Conservation (phyloP, 2,888 invertebrate genomes). For the Disparrhopalites patrizii region DNA sequence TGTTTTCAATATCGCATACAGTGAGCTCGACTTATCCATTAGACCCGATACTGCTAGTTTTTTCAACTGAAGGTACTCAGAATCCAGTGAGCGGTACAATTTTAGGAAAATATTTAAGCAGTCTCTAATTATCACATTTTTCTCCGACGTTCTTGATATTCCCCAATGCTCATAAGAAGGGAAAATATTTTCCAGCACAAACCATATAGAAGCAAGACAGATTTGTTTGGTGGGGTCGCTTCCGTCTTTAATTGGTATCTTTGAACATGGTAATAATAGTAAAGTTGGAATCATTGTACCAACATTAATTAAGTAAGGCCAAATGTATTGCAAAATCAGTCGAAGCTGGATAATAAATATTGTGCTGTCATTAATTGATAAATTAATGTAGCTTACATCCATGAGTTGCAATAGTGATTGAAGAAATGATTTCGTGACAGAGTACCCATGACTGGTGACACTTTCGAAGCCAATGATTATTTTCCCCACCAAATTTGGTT, state of each 20-base stretch:
- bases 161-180: conserved; percentile 38
- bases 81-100: conserved; percentile 23
- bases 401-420: conserved; percentile 18
- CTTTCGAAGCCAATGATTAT: conserved; percentile 41
- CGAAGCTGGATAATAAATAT: too few species aligned
- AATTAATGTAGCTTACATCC: conserved; percentile 7
- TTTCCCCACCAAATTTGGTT: conserved; percentile 26
- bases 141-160: conserved; percentile 24
- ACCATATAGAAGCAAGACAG: conserved; percentile 28
- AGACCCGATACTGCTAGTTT: conserved; percentile 24
- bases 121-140: conserved; percentile 31
- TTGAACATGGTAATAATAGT: background rate
- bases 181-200: conserved; percentile 39
- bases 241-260: conserved; percentile 19
- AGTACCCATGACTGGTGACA: conserved; percentile 29
- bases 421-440: conserved; percentile 37
- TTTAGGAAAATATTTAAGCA: conserved; percentile 35
- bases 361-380: background rate
- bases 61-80: conserved; percentile 29
- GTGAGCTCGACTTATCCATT: conserved; percentile 33
- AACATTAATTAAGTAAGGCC: background rate
- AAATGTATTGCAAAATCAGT: background rate
- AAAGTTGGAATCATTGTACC: background rate
- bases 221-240: conserved; percentile 11
- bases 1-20: conserved; percentile 31